Evolutionary conservation across 37 sponge, comb jelly and placozoan genomes (phyloP).

Genomic region (Mnemiopsis leidyi): DNA sequence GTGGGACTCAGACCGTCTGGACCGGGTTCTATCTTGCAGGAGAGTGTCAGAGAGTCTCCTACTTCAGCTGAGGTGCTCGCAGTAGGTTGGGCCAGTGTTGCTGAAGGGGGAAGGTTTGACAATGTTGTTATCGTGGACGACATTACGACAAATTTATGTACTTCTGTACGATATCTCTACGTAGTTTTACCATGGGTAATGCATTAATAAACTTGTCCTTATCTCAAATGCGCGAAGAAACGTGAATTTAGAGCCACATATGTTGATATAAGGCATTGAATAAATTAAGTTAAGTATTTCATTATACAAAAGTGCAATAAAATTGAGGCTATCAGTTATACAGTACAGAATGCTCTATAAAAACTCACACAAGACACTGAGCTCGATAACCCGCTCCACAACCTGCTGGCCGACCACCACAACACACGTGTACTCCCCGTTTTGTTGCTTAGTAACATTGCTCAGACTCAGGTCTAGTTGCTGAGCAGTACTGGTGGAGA

Average conservation of each 20-base stretch:
- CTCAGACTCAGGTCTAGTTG: not conserved
- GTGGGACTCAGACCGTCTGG: not conserved
- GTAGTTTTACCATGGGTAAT: no score
- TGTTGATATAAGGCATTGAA: no score
- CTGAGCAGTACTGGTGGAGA: not conserved
- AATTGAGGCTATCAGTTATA: no score
- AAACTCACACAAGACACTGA: not conserved
- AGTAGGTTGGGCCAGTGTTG: not conserved
- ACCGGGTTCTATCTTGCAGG: not conserved
- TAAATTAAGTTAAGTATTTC: no score
- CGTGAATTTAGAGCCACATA: no score
- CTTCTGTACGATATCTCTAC: no score
- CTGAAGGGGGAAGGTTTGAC: not conserved
- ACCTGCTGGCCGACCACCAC: not conserved
- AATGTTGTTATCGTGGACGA: no score
- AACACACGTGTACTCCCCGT: constrained; percentile 31
- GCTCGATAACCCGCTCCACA: not conserved
- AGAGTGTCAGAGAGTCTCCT: not conserved
- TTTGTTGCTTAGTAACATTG: not conserved
- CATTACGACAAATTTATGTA: no score
- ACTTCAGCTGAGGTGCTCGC: not conserved
- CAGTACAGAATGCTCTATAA: not conserved
- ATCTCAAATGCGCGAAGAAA: no score
- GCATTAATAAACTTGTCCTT: no score
- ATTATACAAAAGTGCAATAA: no score